A percentile compares a stretch with the other conserved stretches of the same genome.
These are phyloP conservation scores for Dasyornis broadbenti DNA, from an alignment of 2,113 vertebrate genomes.

Conservation along the genomic window DNA sequence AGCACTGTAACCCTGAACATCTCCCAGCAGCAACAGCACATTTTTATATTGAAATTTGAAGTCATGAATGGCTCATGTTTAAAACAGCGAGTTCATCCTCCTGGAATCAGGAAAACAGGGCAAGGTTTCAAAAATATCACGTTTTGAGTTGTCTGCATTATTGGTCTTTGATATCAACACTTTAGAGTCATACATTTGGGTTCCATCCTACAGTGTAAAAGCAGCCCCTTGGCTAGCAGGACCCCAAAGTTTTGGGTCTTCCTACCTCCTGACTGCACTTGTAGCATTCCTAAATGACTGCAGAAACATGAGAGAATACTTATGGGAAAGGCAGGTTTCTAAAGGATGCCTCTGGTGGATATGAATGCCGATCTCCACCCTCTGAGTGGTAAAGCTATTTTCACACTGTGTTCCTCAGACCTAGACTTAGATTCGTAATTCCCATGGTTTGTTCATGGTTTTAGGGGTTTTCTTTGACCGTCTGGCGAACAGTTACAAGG, in stretches of 20 bases:
- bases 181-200: background rate
- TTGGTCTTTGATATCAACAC: background rate
- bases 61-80: background rate
- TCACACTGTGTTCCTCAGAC: background rate
- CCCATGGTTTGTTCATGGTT: fast-evolving
- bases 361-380: background rate
- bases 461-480: background rate
- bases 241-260: background rate
- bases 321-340: background rate
- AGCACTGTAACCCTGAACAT: background rate
- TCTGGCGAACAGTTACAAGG: background rate
- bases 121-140: background rate
- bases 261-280: background rate
- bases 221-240: background rate
- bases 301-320: background rate
- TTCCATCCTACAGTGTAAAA: background rate
- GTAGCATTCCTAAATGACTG: background rate
- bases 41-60: background rate
- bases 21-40: background rate
- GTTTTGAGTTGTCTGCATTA: background rate
- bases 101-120: background rate
- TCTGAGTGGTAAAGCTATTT: background rate
- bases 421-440: background rate
- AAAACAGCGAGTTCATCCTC: background rate
- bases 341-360: background rate